These are phyloP conservation scores for Megamerina dolium DNA, from an alignment of 2,888 invertebrate species.

Conservation along the genomic window DNA sequence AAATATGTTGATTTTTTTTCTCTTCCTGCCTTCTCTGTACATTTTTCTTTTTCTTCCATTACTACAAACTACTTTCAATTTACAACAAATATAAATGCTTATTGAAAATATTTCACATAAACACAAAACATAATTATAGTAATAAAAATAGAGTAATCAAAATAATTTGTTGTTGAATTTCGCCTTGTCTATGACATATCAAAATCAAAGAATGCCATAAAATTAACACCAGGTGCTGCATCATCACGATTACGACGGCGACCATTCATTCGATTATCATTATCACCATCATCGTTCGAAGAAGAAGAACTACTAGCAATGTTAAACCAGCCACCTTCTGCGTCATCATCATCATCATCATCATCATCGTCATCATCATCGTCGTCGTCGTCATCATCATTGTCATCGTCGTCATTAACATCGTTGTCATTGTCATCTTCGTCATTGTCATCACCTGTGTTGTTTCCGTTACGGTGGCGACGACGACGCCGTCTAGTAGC, in stretches of 20 bases:
- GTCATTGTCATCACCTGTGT: conserved; percentile 27
- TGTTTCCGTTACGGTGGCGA: conserved; percentile 18
- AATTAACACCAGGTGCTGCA: conserved; percentile 2
- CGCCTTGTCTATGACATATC: conserved; percentile 15
- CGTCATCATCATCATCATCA: conserved; percentile 11
- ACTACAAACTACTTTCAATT: no score
- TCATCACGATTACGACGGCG: conserved; percentile 4
- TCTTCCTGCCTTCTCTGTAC: no score
- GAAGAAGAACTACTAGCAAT: conserved; percentile 1
- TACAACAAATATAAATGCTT: no score
- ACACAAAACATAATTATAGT: conserved; percentile 10
- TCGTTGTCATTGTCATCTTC: conserved; percentile 27
- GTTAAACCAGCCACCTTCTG: conserved; percentile 1
- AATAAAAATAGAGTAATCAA: conserved; percentile 5
- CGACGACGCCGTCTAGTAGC: conserved; percentile 16
- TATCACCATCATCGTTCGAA: conserved; percentile 7
- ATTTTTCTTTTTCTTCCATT: no score
- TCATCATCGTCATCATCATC: conserved; percentile 25
- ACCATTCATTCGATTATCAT: conserved; percentile 8
- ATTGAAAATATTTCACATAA: no score
- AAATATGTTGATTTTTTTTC: no score
- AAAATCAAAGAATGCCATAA: conserved; percentile 4
- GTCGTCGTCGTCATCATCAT: conserved; percentile 24
- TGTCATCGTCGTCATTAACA: conserved; percentile 27
- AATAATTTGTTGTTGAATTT: conserved; percentile 8